These are phyloP conservation scores for Oligia latruncula DNA, from an alignment of 2,888 invertebrate species.

Conservation along the genomic window DNA sequence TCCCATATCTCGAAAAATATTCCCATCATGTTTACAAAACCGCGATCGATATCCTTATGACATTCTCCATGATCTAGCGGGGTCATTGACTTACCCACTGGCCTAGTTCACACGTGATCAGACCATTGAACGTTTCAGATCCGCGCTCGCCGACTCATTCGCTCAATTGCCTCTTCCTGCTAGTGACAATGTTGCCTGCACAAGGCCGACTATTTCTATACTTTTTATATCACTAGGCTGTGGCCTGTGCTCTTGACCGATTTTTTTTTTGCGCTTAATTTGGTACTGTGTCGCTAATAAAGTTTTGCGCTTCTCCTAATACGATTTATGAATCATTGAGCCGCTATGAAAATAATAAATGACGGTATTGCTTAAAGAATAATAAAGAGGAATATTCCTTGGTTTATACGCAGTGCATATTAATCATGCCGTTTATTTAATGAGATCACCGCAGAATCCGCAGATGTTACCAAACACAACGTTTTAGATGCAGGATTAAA, in stretches of 20 bases:
- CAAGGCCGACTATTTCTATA: constrained; percentile 77
- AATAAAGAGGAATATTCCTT: constrained; percentile 15
- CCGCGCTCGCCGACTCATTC: constrained; percentile 79
- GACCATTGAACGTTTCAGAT: constrained; percentile 80
- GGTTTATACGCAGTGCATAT: constrained; percentile 14
- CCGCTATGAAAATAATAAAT: constrained; percentile 21
- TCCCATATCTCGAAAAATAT: neutral
- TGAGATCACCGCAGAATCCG: constrained; percentile 23
- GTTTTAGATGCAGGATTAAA: constrained; percentile 17
- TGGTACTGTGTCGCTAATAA: neutral
- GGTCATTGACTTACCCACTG: constrained; percentile 81
- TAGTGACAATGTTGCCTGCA: constrained; percentile 77
- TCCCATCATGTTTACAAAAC: constrained; percentile 25
- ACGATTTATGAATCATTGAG: constrained; percentile 20
- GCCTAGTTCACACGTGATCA: constrained; percentile 86
- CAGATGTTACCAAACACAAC: constrained; percentile 23
- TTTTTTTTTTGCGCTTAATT: constrained; percentile 31
- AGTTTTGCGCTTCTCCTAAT: constrained; percentile 2
- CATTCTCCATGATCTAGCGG: constrained; percentile 63
- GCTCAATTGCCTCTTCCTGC: constrained; percentile 86
- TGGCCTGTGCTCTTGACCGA: constrained; percentile 62
- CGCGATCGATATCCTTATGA: constrained; percentile 60
- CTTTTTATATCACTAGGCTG: constrained; percentile 49
- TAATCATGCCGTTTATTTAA: constrained; percentile 34
- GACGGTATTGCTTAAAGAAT: neutral